Evolutionary conservation across 1,140 invertebrate genomes (phyloP), one percentile per base, ranked within the genome.

Genomic region (Drosophila orosa): DNA sequence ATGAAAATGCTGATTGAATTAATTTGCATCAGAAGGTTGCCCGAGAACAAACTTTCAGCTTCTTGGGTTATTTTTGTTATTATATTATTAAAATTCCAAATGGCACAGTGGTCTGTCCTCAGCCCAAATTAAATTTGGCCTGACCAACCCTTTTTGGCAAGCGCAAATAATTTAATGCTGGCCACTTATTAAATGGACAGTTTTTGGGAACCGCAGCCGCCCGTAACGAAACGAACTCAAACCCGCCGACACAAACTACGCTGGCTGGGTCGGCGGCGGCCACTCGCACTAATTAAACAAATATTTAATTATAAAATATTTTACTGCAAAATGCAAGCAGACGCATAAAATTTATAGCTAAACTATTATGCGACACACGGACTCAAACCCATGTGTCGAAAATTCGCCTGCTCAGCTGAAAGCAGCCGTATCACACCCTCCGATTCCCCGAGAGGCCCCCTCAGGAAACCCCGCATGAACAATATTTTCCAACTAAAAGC

Each of bases 221-320:
- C 33, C 29, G 15, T 25, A 33, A 62, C 31, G 15, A 29, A 33
- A 54, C 29, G 25, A 55, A 45, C 45, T 27, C 44, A 5, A 25
- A 44, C 42, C 42, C n/a, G 17, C 8, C 35, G 15, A 48, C 56
- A 58, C 57, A n/a, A 50, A 52, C 17, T 40, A 15, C 39, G 48
- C 44, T 63, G 45, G 45, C 44, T n/a, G 44, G 44, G 3, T 54
- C 72, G 35, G n/a, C 45, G 44, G 7, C 56, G 47, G 48, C 62
- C 78, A 82, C 78, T 82, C 74, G 71, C 60, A 75, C 80, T 89
- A 89, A 89, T 89, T 89, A 89, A 89, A 84, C 85, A 89, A 85
- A 87, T 90, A 89, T 89, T 89, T 90, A 90, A 90, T 89, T 84
- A 89, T 80, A 89, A 89, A 89, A 89, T 90, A 89, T 90, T 90